Base-by-base conservation (phyloP, 64 coral and sea anemone species). In the Acropora yongei region DNA sequence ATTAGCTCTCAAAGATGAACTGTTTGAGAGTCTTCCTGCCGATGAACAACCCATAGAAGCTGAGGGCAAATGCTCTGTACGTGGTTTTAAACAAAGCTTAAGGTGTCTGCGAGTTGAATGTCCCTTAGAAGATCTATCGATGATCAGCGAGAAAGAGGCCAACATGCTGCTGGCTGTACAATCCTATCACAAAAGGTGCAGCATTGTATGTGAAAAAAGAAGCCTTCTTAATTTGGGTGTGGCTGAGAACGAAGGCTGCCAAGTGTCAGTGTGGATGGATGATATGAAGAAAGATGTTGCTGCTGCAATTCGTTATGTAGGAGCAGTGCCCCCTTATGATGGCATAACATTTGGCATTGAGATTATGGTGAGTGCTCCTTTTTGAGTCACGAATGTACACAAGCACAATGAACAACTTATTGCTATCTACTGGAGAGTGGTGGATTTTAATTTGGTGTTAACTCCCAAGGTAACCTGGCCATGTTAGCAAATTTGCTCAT, bases 261-360 rank as follows among this genome's bases (percentile, higher is more conserved):
- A 91, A 10, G 95, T 97, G 12, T 63, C 71, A 88, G 95, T 94
- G 49, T 55, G 84, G 72, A 79, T 91, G 46, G 93, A 97, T 73
- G 92, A 97, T 30, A 11, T 97, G 72, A 89, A 91, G 67, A 90
- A 80, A 78, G 71, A 94, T 57, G 89, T 97, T 14, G 17, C 83
- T 77, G 83, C 75, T 51, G 5, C 77, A 49, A 78, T 97, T 49
- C 87, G 60, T 42, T 97, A 94, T 49, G 94, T 88, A 18, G 95
- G 95, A 78, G 86, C 88, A 6, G 83, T 97, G 49, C 83, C 89
- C 1, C 88, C 92, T 63, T 94, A 94, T 81, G 77, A 91, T 89
- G 95, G 95, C 45, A 86, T 93, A 20, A 97, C 94, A 92, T 97
- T 94, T 94, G 95, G 95, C 47, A 78, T 97, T 44, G 91, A 94